Evolutionary conservation across 2,888 invertebrate genomes (phyloP).

Genomic region (Melinaea menophilus): DNA sequence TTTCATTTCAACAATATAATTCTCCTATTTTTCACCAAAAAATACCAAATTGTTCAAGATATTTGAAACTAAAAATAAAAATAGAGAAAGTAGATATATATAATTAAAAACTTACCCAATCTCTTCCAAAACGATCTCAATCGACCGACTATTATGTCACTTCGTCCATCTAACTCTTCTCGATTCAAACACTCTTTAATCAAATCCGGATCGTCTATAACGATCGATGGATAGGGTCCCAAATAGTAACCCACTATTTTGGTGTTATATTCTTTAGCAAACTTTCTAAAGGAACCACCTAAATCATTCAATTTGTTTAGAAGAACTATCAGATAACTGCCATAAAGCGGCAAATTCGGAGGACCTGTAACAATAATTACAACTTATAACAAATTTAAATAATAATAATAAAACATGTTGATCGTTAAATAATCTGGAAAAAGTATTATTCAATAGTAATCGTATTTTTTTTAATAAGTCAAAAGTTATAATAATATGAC

Average conservation of each 20-base stretch:
- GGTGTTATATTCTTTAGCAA: conserved; percentile 78
- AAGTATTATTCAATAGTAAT: too few species aligned
- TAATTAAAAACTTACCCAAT: conserved; percentile 56
- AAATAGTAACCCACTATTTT: conserved; percentile 78
- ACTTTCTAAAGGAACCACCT: conserved; percentile 65
- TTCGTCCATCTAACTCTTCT: conserved; percentile 81
- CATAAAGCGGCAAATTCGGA: conserved; percentile 79
- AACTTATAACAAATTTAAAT: too few species aligned
- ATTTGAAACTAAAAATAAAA: too few species aligned
- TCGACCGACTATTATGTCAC: conserved; percentile 64
- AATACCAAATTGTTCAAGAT: too few species aligned
- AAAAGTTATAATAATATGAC: too few species aligned
- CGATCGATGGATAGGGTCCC: conserved; percentile 67
- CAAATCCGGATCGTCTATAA: conserved; percentile 73
- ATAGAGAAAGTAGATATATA: too few species aligned
- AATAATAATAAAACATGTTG: too few species aligned
- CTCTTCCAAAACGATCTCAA: conserved; percentile 76
- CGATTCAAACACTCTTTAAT: conserved; percentile 78
- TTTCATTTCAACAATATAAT: too few species aligned
- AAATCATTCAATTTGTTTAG: conserved; percentile 72
- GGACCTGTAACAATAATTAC: conserved; percentile 67
- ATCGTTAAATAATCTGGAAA: too few species aligned
- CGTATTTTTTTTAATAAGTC: too few species aligned
- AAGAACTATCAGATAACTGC: conserved; percentile 79
- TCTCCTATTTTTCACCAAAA: too few species aligned